Base-by-base conservation (phyloP, 37 sponge, comb jelly and placozoan species). In the Axinella damicornis region DNA sequence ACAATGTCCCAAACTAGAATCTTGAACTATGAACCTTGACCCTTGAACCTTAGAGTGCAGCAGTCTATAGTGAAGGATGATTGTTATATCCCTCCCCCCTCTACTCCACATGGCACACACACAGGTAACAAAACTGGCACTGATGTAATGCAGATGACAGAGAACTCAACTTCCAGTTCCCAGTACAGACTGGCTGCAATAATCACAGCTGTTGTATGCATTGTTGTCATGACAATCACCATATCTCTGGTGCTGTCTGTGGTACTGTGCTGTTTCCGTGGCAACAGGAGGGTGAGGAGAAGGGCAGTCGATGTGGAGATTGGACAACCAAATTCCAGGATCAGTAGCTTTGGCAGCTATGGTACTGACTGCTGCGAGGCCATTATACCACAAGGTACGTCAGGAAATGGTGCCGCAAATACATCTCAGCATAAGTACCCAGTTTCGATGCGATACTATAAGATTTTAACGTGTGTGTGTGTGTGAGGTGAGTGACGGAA, bases 311-410 rank as follows among this genome's bases (percentile, higher is more conserved):
- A 78, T 6, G 65, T 12, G 21, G 66, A 63, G 37, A 28, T 18
- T 31, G 66, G 65, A 0, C 52, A 9, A 24, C 0, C 61, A 63
- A 28, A 33, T 18, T 59, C 54, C 14, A 54, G 61, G 2, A 69
- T 69, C 12, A 4, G 21, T 14, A 38, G 39, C 14, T 69, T 69
- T 69, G 71, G 28, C 33, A 63, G 30, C 65, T 63, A 31, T 9
- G 30, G 22, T 4, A 28, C 9, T 52, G 57, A 81, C 82, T 71
- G 71, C 40, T 81, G 82, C 36, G 69, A 71, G 25, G 82, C 82
- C 27, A 64, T 78, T 11, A 63, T 78, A 15, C 79, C 79, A 31
- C 53, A 28, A 67, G 33, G 13, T 30, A 57, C 59, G 62, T 73
- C 41, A n/a, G n/a, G n/a, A n/a, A n/a, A n/a, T n/a, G n/a, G n/a